Conservation (phyloP, 2,888 invertebrate species). For the Blastobasis lacticolella region DNA sequence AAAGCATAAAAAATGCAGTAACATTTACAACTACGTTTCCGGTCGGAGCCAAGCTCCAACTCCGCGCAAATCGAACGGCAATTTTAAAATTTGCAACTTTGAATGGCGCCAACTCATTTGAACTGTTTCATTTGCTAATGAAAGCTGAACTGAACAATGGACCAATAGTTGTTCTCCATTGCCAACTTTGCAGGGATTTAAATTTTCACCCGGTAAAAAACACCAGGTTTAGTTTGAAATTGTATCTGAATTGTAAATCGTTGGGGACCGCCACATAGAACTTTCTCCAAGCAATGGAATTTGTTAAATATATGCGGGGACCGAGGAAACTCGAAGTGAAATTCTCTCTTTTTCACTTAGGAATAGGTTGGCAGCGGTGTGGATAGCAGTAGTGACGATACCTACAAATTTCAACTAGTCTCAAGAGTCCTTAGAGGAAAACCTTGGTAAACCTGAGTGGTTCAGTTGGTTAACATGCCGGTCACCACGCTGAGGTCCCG, state of each 20-base stretch:
- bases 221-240: conserved; percentile 1
- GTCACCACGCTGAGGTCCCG: too few species aligned
- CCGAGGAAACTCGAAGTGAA: background rate
- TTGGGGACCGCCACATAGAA: background rate
- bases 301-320: background rate
- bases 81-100: background rate
- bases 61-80: background rate
- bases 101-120: background rate
- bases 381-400: too few species aligned
- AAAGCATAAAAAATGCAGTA: too few species aligned
- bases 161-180: background rate
- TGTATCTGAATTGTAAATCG: conserved; percentile 4
- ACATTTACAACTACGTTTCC: too few species aligned
- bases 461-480: too few species aligned
- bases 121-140: conserved; percentile 1
- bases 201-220: background rate
- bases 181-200: background rate
- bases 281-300: background rate
- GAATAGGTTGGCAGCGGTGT: too few species aligned
- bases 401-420: too few species aligned
- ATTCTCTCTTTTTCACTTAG: background rate
- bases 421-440: too few species aligned
- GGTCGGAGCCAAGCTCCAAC: too few species aligned
- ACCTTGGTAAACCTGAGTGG: too few species aligned
- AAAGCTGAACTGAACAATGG: background rate